Conservation (phyloP, 2,888 invertebrate species). For the Dione juno region DNA sequence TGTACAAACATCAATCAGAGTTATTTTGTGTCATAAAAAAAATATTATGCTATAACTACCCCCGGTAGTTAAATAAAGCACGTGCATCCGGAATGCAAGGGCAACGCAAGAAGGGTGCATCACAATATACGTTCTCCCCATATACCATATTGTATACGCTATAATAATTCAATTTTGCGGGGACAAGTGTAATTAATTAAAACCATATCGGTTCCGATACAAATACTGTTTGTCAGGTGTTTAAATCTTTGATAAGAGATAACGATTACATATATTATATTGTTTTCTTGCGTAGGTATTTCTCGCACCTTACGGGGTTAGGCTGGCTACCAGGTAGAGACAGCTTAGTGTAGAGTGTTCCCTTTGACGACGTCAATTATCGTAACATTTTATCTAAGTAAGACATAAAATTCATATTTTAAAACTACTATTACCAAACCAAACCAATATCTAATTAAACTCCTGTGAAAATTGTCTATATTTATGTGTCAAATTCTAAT, state of each 20-base stretch:
- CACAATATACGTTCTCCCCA: constrained; percentile 53
- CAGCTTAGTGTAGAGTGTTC: too few species aligned
- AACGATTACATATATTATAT: background rate
- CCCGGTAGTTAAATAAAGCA: constrained; percentile 56
- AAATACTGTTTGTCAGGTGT: constrained; percentile 53
- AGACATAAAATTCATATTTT: too few species aligned
- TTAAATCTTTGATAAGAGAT: constrained; percentile 31
- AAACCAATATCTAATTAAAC: too few species aligned
- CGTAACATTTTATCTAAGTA: too few species aligned
- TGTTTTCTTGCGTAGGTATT: background rate
- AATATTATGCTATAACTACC: constrained; percentile 51
- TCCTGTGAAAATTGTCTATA: too few species aligned
- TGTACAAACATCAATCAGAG: constrained; percentile 45
- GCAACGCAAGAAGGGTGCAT: constrained; percentile 56
- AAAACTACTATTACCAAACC: too few species aligned
- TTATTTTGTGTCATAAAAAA: constrained; percentile 48
- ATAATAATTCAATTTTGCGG: constrained; percentile 68
- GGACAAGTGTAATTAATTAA: constrained; percentile 54
- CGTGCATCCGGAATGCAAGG: constrained; percentile 63
- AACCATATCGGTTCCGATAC: constrained; percentile 48
- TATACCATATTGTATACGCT: constrained; percentile 56
- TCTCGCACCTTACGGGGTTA: too few species aligned
- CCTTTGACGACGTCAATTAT: too few species aligned
- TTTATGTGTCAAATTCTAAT: too few species aligned
- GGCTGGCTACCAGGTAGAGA: too few species aligned